phyloP scores from a whole-genome alignment of 2,797 vertebrate genomes.

The Pseudochaenichthys georgianus region DNA sequence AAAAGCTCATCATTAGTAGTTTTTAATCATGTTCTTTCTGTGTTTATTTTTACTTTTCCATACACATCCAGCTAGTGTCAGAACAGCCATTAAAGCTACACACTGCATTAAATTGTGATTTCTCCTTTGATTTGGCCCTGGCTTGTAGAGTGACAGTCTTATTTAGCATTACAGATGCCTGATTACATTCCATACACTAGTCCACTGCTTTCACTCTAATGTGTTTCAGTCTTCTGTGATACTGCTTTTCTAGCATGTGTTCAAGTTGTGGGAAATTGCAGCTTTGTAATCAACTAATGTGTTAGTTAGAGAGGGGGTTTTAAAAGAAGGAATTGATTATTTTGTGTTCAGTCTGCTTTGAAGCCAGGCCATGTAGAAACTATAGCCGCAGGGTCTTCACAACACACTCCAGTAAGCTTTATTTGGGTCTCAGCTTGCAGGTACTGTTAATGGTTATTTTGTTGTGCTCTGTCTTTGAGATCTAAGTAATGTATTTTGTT shows the following conservation, averaged over 20 bases:
- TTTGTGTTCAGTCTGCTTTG: conserved; percentile 56
- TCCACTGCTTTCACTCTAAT: neutral
- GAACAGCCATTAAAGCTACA: neutral
- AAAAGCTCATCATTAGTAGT: neutral
- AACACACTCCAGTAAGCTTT: conserved; percentile 40
- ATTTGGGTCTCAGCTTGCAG: conserved; percentile 22
- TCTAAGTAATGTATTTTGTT: neutral
- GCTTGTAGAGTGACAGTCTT: neutral
- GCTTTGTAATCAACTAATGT: neutral
- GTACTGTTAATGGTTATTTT: conserved; percentile 7
- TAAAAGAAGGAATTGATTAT: conserved; percentile 66
- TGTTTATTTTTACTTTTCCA: conserved; percentile 2
- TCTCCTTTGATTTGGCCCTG: conserved; percentile 10
- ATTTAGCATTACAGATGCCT: conserved; percentile 12
- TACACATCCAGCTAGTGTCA: conserved; percentile 7
- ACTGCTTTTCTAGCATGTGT: neutral
- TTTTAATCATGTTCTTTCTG: neutral
- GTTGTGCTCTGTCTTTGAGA: conserved; percentile 5
- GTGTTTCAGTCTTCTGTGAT: conserved; percentile 1
- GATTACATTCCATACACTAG: neutral
- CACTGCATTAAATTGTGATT: neutral
- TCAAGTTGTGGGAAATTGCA: neutral
- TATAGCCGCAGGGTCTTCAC: conserved; percentile 47
- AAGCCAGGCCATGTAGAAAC: conserved; percentile 77
- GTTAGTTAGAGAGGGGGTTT: conserved; percentile 6